Evolutionary conservation across 2,113 vertebrate species (phyloP).

Genomic region (Tragelaphus strepsiceros): DNA sequence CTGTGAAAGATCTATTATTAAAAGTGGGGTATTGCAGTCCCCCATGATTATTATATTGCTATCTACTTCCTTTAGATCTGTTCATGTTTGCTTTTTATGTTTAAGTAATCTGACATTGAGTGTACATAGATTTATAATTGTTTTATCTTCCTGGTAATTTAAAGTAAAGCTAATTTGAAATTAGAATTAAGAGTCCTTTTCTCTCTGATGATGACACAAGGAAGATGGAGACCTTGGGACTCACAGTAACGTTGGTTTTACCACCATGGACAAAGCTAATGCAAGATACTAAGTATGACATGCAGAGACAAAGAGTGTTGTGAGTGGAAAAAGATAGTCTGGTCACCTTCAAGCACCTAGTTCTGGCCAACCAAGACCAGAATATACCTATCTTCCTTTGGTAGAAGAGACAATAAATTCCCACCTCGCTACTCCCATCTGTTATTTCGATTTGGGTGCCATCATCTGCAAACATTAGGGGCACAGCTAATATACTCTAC

Average conservation of each 20-base stretch:
- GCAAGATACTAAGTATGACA: background rate
- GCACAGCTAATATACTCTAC: background rate
- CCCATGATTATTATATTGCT: background rate
- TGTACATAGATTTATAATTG: background rate
- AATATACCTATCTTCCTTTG: background rate
- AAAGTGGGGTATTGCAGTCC: background rate
- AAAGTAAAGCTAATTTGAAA: background rate
- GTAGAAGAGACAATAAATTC: background rate
- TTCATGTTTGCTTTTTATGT: background rate
- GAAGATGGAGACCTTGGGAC: background rate
- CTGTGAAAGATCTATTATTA: background rate
- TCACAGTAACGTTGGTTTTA: background rate
- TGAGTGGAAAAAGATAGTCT: background rate
- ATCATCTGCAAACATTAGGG: background rate
- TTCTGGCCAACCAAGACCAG: background rate
- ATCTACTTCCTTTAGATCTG: background rate
- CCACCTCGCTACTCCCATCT: background rate
- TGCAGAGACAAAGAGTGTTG: background rate
- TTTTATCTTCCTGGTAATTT: background rate
- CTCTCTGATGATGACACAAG: background rate
- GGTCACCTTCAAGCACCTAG: too few relatives aligned
- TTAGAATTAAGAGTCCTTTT: background rate
- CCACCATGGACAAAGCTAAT: background rate
- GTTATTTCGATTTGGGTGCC: background rate
- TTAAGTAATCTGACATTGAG: background rate